Percentiles rank a stretch among this genome's conserved stretches.
These are phyloP conservation scores for Tauraco erythrolophus DNA, from an alignment of 2,113 vertebrate genomes.

Conservation along the genomic window DNA sequence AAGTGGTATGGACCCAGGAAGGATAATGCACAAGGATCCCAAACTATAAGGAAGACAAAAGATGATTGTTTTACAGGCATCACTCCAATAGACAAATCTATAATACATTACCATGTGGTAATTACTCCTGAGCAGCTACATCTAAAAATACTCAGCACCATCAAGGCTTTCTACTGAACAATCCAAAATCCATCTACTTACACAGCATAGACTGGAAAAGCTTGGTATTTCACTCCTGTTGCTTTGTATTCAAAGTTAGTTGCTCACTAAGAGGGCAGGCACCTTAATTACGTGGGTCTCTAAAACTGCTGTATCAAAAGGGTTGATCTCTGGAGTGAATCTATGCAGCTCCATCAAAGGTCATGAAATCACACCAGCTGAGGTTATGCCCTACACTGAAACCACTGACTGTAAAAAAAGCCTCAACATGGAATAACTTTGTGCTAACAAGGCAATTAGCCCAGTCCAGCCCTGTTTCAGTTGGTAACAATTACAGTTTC, in stretches of 20 bases:
- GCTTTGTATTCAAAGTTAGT: neutral
- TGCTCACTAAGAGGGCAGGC: neutral
- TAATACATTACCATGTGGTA: neutral
- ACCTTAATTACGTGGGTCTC: neutral
- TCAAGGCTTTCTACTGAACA: neutral
- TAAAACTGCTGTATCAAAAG: neutral
- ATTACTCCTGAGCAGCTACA: neutral
- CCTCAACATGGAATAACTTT: neutral
- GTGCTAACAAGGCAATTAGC: neutral
- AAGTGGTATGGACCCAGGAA: neutral
- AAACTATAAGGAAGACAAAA: neutral
- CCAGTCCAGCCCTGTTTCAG: neutral
- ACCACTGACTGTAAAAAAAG: neutral
- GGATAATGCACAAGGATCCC: neutral
- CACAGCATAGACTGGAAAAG: neutral
- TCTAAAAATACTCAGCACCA: neutral
- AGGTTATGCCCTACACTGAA: neutral
- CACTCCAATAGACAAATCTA: neutral
- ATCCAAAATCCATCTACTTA: neutral
- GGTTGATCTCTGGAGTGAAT: neutral
- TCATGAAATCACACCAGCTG: neutral
- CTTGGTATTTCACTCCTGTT: neutral
- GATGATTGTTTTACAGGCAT: neutral
- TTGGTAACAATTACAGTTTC: neutral
- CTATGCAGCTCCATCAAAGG: neutral